These are phyloP conservation scores for Tarsius wallacei DNA, from an alignment of 2,797 vertebrate species.

Conservation along the genomic window DNA sequence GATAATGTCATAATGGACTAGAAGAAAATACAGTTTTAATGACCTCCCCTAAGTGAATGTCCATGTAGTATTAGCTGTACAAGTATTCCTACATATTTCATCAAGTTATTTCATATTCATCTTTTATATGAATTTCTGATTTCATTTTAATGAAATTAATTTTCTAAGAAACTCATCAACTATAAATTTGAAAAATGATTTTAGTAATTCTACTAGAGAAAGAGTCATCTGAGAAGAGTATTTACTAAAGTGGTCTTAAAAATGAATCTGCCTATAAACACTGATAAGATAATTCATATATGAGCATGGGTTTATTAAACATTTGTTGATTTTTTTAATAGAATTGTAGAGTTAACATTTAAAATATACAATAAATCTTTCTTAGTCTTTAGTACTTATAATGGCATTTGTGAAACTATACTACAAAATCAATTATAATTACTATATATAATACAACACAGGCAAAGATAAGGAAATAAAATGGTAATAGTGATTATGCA, in stretches of 20 bases:
- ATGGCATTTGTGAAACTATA: conserved; percentile 58
- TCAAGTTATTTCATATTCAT: background rate
- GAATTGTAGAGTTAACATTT: conserved; percentile 53
- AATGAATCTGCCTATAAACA: background rate
- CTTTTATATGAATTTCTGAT: background rate
- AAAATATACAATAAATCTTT: conserved; percentile 24
- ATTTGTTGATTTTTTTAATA: conserved; percentile 69
- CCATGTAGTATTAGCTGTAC: background rate
- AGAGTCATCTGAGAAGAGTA: background rate
- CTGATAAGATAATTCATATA: background rate
- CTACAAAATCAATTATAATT: conserved; percentile 83
- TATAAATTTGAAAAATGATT: background rate
- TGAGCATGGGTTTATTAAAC: background rate
- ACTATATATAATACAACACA: conserved; percentile 61
- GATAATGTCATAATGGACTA: background rate
- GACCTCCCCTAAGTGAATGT: background rate
- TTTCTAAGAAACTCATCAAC: background rate
- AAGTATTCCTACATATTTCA: background rate
- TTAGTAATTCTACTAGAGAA: background rate
- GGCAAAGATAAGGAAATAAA: conserved; percentile 71
- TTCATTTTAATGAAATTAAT: conserved; percentile 42
- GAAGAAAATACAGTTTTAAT: background rate
- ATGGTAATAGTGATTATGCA: conserved; percentile 74
- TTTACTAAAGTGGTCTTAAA: background rate
- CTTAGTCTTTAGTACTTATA: conserved; percentile 59